These are phyloP conservation scores for Ditylenchus weischeri DNA, from an alignment of 2,888 invertebrate species.

Conservation along the genomic window DNA sequence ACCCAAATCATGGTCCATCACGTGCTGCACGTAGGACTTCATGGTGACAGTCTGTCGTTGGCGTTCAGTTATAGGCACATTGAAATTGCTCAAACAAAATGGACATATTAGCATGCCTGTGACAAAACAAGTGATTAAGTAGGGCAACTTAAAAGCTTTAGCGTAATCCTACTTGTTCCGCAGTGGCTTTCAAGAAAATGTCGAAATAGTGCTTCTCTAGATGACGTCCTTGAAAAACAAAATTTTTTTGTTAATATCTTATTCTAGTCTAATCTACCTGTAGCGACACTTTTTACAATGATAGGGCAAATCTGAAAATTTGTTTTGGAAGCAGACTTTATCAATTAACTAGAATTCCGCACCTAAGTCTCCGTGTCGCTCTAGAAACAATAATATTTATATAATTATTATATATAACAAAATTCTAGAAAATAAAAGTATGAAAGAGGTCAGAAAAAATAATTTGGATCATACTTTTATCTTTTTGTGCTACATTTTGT, in stretches of 20 bases:
- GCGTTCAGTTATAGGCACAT: slow-evolving; percentile 16
- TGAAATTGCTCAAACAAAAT: slow-evolving; percentile 8
- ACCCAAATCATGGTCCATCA: slow-evolving; percentile 19
- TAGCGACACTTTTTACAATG: slow-evolving; percentile 13
- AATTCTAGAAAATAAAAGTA: no score
- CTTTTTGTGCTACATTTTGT: no score
- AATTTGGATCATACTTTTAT: no score
- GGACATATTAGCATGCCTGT: slow-evolving; percentile 12
- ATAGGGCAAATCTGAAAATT: slow-evolving; percentile 7
- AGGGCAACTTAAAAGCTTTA: not conserved
- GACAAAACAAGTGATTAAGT: not conserved
- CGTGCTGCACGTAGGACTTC: slow-evolving; percentile 16
- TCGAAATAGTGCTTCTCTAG: slow-evolving; percentile 5
- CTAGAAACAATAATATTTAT: no score
- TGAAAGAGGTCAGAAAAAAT: no score
- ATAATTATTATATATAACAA: no score
- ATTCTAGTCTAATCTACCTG: slow-evolving; percentile 2
- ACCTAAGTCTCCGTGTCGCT: slow-evolving; percentile 9
- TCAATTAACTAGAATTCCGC: no score
- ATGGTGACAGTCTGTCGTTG: slow-evolving; percentile 7
- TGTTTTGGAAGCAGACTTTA: no score
- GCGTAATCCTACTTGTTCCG: slow-evolving; percentile 5
- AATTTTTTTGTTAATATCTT: not conserved
- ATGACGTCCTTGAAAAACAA: not conserved
- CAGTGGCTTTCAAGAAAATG: slow-evolving; percentile 9